A percentile compares a stretch with the other conserved stretches of the same genome.
phyloP scores from a whole-genome alignment of 2,797 vertebrate species.

The Lophotriccus pileatus region DNA sequence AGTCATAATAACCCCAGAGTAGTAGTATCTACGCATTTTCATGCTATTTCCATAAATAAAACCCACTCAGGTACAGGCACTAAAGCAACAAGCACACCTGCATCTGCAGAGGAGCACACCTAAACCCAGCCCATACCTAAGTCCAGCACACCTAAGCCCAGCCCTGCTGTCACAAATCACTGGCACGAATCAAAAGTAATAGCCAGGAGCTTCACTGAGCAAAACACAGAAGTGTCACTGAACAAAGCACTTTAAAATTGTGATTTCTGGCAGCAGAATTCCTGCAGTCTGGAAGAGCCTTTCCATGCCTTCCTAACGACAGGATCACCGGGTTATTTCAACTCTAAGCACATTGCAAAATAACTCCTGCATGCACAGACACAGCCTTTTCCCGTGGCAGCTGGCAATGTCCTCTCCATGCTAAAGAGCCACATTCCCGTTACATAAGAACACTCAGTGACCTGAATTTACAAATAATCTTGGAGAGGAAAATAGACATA shows the following conservation, averaged over 20 bases:
- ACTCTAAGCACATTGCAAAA: not conserved
- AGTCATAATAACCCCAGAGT: not conserved
- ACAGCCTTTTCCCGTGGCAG: not conserved
- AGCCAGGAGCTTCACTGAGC: not conserved
- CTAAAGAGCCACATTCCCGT: not conserved
- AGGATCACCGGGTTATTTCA: not conserved
- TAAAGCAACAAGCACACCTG: not conserved
- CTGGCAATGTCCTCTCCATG: not conserved
- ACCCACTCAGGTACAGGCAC: not conserved
- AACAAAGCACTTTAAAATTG: not conserved
- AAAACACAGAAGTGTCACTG: not conserved
- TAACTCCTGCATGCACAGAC: not conserved
- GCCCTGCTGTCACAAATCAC: not conserved
- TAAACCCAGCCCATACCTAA: not conserved
- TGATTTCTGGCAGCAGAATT: not conserved
- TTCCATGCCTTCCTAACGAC: not conserved
- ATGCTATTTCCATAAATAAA: not conserved
- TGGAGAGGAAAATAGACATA: not conserved
- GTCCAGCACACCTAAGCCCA: not conserved
- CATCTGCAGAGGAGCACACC: not conserved
- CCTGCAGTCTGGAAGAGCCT: not conserved
- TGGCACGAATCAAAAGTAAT: not conserved
- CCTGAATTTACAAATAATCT: constrained; percentile 26
- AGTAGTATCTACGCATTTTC: not conserved
- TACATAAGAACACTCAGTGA: not conserved